phyloP scores from a whole-genome alignment of 2,797 vertebrate species.

The Heterohyrax brucei region DNA sequence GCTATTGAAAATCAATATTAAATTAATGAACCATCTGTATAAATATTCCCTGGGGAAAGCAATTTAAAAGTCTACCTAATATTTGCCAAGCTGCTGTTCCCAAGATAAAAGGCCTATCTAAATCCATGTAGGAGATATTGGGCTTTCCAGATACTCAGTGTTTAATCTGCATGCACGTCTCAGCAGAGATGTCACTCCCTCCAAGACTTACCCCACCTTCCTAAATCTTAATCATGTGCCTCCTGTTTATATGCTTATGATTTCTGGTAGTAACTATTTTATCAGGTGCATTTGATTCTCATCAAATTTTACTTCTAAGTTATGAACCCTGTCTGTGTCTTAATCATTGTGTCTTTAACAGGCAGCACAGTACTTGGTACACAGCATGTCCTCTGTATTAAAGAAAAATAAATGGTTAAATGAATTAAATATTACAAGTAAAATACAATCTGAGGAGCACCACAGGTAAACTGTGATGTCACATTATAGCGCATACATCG shows the following conservation, averaged over 20 bases:
- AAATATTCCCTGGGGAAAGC: constrained; percentile 36
- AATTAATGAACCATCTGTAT: constrained; percentile 34
- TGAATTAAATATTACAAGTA: background rate
- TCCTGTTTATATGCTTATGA: background rate
- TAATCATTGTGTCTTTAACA: background rate
- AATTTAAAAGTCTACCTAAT: constrained; percentile 14
- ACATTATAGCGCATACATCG: background rate
- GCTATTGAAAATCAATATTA: constrained; percentile 49
- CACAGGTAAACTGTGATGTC: background rate
- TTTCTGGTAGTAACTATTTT: background rate
- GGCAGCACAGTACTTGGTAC: background rate
- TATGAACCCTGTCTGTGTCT: background rate
- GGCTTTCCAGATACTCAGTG: background rate
- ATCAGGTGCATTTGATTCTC: background rate
- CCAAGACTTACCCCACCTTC: background rate
- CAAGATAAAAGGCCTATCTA: background rate
- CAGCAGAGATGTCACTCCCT: background rate
- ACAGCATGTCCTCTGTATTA: background rate
- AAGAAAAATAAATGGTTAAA: background rate
- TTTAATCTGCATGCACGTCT: background rate
- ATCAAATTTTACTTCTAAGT: constrained; percentile 14
- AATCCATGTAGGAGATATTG: background rate
- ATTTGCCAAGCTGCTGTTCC: background rate
- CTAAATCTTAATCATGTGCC: background rate
- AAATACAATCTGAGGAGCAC: background rate